Evolutionary conservation across 2,888 invertebrate genomes (phyloP), one percentile per base, ranked within the genome.

Genomic region (Synanthedon andrenaeformis): DNA sequence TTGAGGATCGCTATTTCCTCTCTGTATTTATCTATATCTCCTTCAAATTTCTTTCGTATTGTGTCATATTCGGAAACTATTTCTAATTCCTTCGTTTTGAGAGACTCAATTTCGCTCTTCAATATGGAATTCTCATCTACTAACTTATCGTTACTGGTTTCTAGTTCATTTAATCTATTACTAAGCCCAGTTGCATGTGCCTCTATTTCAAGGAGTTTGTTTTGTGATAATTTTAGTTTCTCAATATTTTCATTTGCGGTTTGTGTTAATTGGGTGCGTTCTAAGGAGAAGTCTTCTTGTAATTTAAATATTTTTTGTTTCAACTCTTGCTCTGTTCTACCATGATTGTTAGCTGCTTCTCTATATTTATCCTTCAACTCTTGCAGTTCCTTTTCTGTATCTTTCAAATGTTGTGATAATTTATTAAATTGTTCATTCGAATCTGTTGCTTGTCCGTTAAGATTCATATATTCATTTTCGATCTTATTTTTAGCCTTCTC

Each of bases 361-460:
- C 84, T 79, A 50, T 79, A 73, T 60, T 83, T 82, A 55, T 89
- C 86, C 64, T 88, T 82, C 3, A 90, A 65, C 5, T 81, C 76
- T 63, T 90, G 88, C 42, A 90, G 75, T 58, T 90, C 88, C 60
- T 86, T 89, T 65, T 91, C 91, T 49, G 90, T 89, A 14, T 83
- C 82, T 62, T 89, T 86, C 1, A 91, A 70, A 60, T 89, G 88
- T 58, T 89, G 88, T 3, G 89, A 87, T 42, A 91, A 70, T 60
- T 89, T 86, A 55, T 82, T 76, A 52, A 91, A 82, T 62, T 91
- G 89, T 55, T 88, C 89, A 62, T 89, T 89, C 1, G 91, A 91
- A 68, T 91, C 89, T 13, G 88, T 89, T 0, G 90, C 85, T 58
- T 90, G 89, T 50, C 87, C 90, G 52, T 90, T 90, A 45, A 92